Evolutionary conservation across 1,140 invertebrate species (phyloP), one percentile per base, ranked within the genome.

Genomic region (Procambarus virginalis): DNA sequence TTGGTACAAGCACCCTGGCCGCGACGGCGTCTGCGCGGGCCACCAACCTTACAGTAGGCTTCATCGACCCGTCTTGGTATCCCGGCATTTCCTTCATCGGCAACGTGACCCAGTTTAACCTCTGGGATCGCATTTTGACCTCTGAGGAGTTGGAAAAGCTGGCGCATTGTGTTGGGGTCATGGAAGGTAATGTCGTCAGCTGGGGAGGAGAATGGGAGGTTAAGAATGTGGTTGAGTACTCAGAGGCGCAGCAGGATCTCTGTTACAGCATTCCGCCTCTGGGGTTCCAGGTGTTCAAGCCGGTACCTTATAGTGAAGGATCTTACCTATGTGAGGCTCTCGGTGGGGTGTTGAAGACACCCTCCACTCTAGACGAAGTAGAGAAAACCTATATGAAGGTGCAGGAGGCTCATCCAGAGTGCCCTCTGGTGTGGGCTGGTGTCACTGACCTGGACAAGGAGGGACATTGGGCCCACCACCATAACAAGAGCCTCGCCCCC

Each of bases 41-140:
- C 20, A 86, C 46, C 2, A 34, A 78, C 2, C 49, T 91, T 14
- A 89, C 86, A 45, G 82, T 91, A 34, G 86, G 91, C 5, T 91
- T 22, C 73, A 81, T 89, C n/a, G 81, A 89, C 46, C 82, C 81
- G 0, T 73, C 77, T 20, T n/a, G 60, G 55, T 86, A 86, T 79
- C 83, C 91, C 34, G 86, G 86, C 5, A 73, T 86, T n/a, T 89
- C 85, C 14, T 86, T 91, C 51, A 89, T 85, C 17, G 91, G 91
- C 17, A 89, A 91, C 46, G 77, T 91, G 17, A 91, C 91, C 5
- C 82, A 89, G n/a, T 89, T 91, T 46, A 91, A 91, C 80, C 77
- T 91, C 8, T 91, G 91, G 91, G 34, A 79, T 46, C 87, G 77
- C 22, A 78, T 51, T 45, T 83, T 91, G 12, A 79, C 70, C 20